Evolutionary conservation across 2,113 vertebrate species (phyloP).

Genomic region (Halichoerus grypus): DNA sequence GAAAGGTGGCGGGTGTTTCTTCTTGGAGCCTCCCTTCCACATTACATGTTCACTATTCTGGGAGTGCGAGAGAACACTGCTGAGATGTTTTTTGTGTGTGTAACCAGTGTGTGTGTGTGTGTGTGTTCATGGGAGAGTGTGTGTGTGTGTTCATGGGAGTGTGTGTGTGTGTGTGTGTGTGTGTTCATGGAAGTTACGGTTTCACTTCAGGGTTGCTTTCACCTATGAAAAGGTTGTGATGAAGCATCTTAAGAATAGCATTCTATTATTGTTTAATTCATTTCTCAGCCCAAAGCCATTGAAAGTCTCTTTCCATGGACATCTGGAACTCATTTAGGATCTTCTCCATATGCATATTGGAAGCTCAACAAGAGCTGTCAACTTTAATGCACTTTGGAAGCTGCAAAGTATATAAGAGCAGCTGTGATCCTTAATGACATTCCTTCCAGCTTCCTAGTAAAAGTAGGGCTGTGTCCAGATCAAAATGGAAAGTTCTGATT

Average conservation of each 20-base stretch:
- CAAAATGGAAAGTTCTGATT: slow-evolving; percentile 49
- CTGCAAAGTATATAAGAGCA: background rate
- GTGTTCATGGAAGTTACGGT: background rate
- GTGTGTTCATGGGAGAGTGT: background rate
- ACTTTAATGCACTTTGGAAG: background rate
- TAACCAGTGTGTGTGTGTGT: background rate
- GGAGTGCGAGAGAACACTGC: background rate
- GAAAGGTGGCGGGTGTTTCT: background rate
- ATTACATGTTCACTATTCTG: background rate
- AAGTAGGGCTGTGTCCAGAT: background rate
- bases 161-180: background rate
- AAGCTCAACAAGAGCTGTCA: background rate
- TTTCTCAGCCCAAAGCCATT: background rate
- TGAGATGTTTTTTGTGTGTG: background rate
- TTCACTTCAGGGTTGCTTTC: background rate
- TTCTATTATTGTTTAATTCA: background rate
- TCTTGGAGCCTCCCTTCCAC: background rate
- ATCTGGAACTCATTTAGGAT: background rate
- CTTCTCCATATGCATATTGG: background rate
- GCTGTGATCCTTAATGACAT: background rate
- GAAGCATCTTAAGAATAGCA: background rate
- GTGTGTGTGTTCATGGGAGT: background rate
- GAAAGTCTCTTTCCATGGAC: background rate
- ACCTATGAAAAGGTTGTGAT: background rate
- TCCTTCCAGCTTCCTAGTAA: slow-evolving; percentile 24